Evolutionary conservation across 2,113 vertebrate species (phyloP).

Genomic region (Hydrochoerus hydrochaeris): DNA sequence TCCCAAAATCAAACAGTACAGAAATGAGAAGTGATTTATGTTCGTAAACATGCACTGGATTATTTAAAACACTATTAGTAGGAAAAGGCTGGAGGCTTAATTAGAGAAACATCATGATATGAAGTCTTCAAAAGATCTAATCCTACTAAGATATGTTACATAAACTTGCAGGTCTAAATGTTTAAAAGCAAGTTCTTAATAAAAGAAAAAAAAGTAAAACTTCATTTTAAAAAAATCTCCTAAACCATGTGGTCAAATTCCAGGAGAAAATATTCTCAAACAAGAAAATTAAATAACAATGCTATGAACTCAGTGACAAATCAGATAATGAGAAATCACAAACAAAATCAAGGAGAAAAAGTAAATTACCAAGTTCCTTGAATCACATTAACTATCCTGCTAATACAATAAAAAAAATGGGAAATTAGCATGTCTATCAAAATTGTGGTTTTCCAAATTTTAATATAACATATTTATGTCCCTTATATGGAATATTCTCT

Average conservation of each 20-base stretch:
- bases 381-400: constrained; percentile 29
- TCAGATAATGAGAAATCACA: constrained; percentile 36
- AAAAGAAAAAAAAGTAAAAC: not conserved
- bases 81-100: not conserved
- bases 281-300: constrained; percentile 13
- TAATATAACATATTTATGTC: not conserved
- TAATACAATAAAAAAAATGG: not conserved
- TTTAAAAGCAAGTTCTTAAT: constrained; percentile 45
- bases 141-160: not conserved
- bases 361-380: not conserved
- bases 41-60: not conserved
- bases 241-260: constrained; percentile 39
- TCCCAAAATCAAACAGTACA: constrained; percentile 23
- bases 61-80: not conserved
- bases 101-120: constrained; percentile 1
- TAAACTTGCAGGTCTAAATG: not conserved
- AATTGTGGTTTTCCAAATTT: constrained; percentile 3
- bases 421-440: constrained; percentile 1
- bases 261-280: constrained; percentile 6
- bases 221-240: not conserved
- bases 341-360: not conserved
- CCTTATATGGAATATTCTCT: constrained; percentile 11
- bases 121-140: constrained; percentile 21
- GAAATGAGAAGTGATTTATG: constrained; percentile 43
- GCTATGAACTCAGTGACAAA: not conserved